These are phyloP conservation scores for Lucilia sericata DNA, from an alignment of 1,140 invertebrate species.

Conservation along the genomic window DNA sequence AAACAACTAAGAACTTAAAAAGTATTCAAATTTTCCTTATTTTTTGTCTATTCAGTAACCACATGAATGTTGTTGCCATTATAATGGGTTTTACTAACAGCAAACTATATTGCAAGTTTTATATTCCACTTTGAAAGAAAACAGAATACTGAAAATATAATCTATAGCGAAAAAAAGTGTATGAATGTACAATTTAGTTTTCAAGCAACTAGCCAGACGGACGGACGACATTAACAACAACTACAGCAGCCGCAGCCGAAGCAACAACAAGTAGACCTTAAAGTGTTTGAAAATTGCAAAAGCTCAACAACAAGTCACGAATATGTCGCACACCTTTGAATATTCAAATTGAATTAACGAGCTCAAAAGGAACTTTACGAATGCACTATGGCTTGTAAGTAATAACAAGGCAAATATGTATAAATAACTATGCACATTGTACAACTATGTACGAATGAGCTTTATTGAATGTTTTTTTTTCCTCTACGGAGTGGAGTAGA, in stretches of 20 bases:
- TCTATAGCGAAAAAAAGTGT: neutral
- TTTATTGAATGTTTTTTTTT: too few species aligned
- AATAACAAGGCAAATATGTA: conserved; percentile 2
- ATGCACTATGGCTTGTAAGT: conserved; percentile 1
- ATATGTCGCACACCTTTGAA: conserved; percentile 43
- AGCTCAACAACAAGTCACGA: conserved; percentile 41
- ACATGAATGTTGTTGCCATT: neutral
- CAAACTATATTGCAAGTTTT: neutral
- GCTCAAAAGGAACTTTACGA: conserved; percentile 35
- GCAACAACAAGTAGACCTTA: conserved; percentile 15
- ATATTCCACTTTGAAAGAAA: too few species aligned
- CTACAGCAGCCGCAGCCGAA: neutral
- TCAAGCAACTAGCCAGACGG: neutral
- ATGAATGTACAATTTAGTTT: neutral
- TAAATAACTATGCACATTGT: neutral
- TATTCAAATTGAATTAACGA: conserved; percentile 44
- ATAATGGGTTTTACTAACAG: neutral
- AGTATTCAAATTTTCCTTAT: neutral
- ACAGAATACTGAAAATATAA: too few species aligned
- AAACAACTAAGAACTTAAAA: neutral
- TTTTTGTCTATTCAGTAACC: neutral
- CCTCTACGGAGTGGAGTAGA: neutral
- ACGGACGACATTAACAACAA: neutral
- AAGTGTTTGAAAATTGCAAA: conserved; percentile 31
- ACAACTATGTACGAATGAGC: too few species aligned